Evolutionary conservation across 2,888 invertebrate species (phyloP).

Genomic region (Bruchidius siliquastri): DNA sequence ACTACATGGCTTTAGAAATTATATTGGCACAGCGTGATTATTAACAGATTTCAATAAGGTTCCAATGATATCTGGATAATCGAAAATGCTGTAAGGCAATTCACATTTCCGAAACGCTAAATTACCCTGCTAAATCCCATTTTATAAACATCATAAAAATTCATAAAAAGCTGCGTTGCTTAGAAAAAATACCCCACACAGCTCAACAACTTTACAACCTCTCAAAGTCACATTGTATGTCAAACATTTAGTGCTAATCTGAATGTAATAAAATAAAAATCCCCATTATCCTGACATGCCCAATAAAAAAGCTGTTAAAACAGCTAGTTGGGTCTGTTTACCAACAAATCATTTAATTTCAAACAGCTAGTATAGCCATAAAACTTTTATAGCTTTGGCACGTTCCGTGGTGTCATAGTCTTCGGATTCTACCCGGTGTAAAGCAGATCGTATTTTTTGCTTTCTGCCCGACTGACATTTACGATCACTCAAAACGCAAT

Average conservation of each 20-base stretch:
- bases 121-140: too few species aligned
- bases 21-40: too few species aligned
- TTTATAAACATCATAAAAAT: too few species aligned
- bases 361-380: constrained; percentile 31
- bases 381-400: constrained; percentile 38
- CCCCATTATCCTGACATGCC: constrained; percentile 9
- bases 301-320: constrained; percentile 6
- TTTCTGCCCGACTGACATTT: constrained; percentile 50
- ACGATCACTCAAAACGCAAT: constrained; percentile 57
- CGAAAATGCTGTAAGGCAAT: too few species aligned
- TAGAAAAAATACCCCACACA: background rate
- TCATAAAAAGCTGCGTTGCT: background rate
- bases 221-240: background rate
- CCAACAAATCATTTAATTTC: constrained; percentile 32
- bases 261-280: background rate
- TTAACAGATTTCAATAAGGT: too few species aligned
- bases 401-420: constrained; percentile 31
- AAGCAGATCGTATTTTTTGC: constrained; percentile 38
- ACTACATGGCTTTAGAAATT: too few species aligned
- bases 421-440: constrained; percentile 37
- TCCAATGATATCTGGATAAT: too few species aligned
- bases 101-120: too few species aligned
- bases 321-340: background rate
- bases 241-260: background rate
- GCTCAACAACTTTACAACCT: background rate